phyloP scores from a whole-genome alignment of 2,797 vertebrate species.

The Myotis pilosus region DNA sequence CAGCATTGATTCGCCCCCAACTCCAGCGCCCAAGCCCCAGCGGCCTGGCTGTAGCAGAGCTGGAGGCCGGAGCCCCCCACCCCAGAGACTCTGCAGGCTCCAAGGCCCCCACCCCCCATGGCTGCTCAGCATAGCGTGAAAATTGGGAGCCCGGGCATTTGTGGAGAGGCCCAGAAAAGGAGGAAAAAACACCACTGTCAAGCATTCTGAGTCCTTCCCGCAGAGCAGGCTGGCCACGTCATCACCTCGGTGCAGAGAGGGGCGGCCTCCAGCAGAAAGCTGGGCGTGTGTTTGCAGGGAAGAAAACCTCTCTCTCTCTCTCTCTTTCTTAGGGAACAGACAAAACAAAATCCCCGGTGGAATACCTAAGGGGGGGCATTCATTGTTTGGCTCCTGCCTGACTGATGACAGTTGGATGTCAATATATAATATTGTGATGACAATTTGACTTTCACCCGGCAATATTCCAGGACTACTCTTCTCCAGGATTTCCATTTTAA shows the following conservation, averaged over 20 bases:
- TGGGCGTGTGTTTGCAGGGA: neutral
- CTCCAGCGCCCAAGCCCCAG: neutral
- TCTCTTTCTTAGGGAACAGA: slow-evolving; percentile 65
- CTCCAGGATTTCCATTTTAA: slow-evolving; percentile 81
- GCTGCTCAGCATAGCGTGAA: neutral
- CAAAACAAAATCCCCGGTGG: slow-evolving; percentile 70
- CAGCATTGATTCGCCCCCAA: neutral
- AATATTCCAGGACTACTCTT: slow-evolving; percentile 81
- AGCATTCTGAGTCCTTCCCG: neutral
- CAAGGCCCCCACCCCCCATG: neutral
- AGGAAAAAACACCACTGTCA: neutral
- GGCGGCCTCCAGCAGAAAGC: slow-evolving; percentile 17
- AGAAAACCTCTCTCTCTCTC: neutral
- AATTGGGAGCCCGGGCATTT: neutral
- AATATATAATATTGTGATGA: slow-evolving; percentile 59
- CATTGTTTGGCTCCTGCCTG: slow-evolving; percentile 67
- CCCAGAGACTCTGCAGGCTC: neutral
- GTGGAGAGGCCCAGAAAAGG: slow-evolving; percentile 3
- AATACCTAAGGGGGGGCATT: slow-evolving; percentile 67
- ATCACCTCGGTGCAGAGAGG: neutral
- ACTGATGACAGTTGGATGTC: slow-evolving; percentile 72
- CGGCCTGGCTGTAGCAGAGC: neutral
- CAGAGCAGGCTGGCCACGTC: neutral
- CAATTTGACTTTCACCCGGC: slow-evolving; percentile 67
- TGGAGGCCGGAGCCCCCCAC: neutral